Percentiles rank a stretch among this genome's conserved stretches.
Evolutionary conservation across 2,888 invertebrate species (phyloP).

Genomic region (Tenthredo mesomela): DNA sequence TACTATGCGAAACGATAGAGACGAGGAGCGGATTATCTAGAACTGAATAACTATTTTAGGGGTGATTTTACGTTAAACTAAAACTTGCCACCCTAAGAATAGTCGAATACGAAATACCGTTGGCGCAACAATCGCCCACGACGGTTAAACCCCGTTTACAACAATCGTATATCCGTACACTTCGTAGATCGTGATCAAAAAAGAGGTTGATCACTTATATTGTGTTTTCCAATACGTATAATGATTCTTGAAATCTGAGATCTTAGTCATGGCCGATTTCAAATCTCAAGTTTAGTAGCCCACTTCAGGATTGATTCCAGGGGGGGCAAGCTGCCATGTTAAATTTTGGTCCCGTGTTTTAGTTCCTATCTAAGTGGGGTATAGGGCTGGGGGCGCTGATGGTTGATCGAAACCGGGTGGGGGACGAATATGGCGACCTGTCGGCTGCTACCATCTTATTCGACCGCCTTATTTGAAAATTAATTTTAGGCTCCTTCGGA

Average conservation of each 20-base stretch:
- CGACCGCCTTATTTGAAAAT: too few relatives aligned
- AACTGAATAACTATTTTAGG: not conserved
- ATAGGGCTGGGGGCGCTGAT: too few relatives aligned
- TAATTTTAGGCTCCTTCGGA: too few relatives aligned
- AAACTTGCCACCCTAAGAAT: not conserved
- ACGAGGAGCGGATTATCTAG: not conserved
- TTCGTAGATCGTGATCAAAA: not conserved
- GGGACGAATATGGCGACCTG: too few relatives aligned
- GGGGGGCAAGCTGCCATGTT: too few relatives aligned
- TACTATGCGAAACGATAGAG: not conserved
- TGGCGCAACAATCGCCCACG: constrained; percentile 1
- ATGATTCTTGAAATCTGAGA: not conserved
- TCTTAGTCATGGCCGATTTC: not conserved
- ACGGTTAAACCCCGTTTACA: not conserved
- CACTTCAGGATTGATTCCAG: too few relatives aligned
- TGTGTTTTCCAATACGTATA: not conserved
- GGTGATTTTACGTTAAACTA: not conserved
- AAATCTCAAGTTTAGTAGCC: too few relatives aligned
- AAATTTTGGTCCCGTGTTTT: too few relatives aligned
- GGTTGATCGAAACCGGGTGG: too few relatives aligned
- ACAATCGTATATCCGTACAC: not conserved
- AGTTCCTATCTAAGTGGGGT: too few relatives aligned
- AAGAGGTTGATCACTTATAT: not conserved
- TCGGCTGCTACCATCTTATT: too few relatives aligned
- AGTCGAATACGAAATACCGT: not conserved